phyloP scores from a whole-genome alignment of 2,113 vertebrate species.

The Girardinichthys multiradiatus region DNA sequence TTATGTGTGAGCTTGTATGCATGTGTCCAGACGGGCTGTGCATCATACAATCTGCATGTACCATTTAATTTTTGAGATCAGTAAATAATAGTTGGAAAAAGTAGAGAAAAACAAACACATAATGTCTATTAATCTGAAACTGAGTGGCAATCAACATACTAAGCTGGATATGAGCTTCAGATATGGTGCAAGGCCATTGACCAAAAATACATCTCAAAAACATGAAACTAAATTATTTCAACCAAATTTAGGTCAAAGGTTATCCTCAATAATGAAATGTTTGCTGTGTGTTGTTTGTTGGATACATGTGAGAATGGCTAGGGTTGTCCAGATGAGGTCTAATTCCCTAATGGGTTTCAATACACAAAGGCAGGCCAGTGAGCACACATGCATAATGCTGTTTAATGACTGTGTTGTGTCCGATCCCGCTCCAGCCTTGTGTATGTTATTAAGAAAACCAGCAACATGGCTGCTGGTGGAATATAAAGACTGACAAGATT shows the following conservation, averaged over 20 bases:
- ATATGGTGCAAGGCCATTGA: not conserved
- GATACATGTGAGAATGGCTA: slow-evolving; percentile 20
- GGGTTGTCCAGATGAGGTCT: slow-evolving; percentile 65
- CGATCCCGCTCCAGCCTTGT: slow-evolving; percentile 3
- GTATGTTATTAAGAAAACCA: slow-evolving; percentile 51
- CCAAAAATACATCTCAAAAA: slow-evolving; percentile 24
- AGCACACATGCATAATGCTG: not conserved
- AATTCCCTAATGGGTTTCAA: slow-evolving; percentile 67
- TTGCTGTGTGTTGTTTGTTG: slow-evolving; percentile 7
- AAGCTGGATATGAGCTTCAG: not conserved
- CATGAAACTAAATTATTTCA: slow-evolving; percentile 6
- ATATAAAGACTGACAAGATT: slow-evolving; percentile 14
- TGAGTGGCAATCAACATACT: not conserved
- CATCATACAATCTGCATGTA: not conserved
- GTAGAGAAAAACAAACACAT: not conserved
- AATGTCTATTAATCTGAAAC: not conserved
- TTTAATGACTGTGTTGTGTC: slow-evolving; percentile 10
- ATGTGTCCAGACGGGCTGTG: slow-evolving; percentile 7
- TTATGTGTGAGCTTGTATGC: slow-evolving; percentile 2
- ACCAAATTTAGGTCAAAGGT: slow-evolving; percentile 26
- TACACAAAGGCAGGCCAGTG: slow-evolving; percentile 9
- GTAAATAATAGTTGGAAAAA: not conserved
- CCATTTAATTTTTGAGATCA: not conserved
- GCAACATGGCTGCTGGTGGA: not conserved
- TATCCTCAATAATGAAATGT: slow-evolving; percentile 24